Base-by-base conservation (phyloP, 2,797 vertebrate genomes). In the Manis javanica region DNA sequence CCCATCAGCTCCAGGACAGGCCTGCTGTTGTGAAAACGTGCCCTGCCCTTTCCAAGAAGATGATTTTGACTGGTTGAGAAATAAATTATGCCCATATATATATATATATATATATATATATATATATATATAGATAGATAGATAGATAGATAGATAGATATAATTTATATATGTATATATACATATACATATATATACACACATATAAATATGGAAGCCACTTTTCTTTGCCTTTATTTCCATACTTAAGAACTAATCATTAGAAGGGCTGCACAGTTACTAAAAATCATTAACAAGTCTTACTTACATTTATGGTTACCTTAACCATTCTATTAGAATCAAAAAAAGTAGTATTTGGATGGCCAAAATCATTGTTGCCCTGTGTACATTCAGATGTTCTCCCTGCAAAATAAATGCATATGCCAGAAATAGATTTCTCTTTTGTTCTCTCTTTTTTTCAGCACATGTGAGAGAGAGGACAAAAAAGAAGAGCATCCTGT, bases 341-440 rank as follows among this genome's bases (percentile, higher is more conserved):
- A 95, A 81, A 72, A 77, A 57, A 64, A 86, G 55, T 55, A 64
- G 14, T 51, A 29, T 59, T 59, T 69, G 72, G 31, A 53, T 57
- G 51, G 39, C 34, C 31, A 71, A 23, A 78, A 68, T 91, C 89
- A 34, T 64, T 84, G 64, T 46, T 85, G 87, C 83, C 72, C 46
- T 95, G 87, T 34, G 31, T 90, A 77, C 81, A 66, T 79, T 86
- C 74, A 46, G 18, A 75, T 49, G 93, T 93, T 78, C 10, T 49
- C 49, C 61, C 75, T 61, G 63, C 90, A 79, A 91, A 72, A 55
- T 87, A 93, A 97, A 87, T 87, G 51, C 51, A 77, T 77, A 39
- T 77, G 31, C 90, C 94, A 95, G 78, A 94, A 97, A 90, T 82
- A 94, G 87, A 95, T 88, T 69, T 16, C 31, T 77, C 59, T 71